Evolutionary conservation across 2,888 invertebrate genomes (phyloP).

Genomic region (Drosophila percnosoma): DNA sequence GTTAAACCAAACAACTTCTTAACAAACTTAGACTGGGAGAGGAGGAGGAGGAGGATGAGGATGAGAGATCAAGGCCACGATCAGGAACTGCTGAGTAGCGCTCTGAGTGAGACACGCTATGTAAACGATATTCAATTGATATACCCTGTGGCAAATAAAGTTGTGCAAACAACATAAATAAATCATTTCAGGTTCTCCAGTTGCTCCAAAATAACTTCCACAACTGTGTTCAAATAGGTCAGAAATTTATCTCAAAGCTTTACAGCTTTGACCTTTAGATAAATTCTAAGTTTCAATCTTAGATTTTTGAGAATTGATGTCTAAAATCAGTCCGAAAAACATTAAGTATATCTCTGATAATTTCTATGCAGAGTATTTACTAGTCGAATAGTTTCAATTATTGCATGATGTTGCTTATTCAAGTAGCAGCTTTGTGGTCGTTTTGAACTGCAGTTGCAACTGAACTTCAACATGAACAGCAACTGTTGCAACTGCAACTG

Average conservation of each 20-base stretch:
- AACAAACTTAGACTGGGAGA: conserved; percentile 7
- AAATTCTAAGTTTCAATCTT: neutral
- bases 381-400: neutral
- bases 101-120: conserved; percentile 24
- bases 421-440: conserved; percentile 21
- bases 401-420: conserved; percentile 24
- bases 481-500: conserved; percentile 48
- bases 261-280: neutral
- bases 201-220: neutral
- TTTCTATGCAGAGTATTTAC: neutral
- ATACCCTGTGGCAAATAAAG: neutral
- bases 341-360: neutral
- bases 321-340: neutral
- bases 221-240: neutral
- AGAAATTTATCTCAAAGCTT: neutral
- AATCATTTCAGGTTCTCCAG: neutral
- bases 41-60: neutral
- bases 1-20: conserved; percentile 36
- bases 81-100: conserved; percentile 33
- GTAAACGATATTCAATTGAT: conserved; percentile 72
- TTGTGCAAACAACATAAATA: neutral
- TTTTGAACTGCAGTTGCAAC: conserved; percentile 33
- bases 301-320: neutral
- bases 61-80: conserved; percentile 53
- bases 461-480: conserved; percentile 31